Conservation (phyloP, 2,797 vertebrate species). For the Eupleurogrammus muticus region DNA sequence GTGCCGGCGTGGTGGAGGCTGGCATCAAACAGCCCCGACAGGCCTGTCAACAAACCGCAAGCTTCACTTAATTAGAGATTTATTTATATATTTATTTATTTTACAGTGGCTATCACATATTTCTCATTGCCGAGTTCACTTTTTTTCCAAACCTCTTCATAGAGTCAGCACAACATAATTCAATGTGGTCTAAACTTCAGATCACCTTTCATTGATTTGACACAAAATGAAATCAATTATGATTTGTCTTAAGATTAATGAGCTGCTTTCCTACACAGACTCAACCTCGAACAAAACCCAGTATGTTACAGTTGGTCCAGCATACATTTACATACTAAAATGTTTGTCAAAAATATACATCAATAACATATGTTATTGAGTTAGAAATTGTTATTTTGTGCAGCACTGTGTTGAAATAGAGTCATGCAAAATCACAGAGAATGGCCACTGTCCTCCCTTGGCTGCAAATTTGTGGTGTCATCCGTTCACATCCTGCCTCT, state of each 20-base stretch:
- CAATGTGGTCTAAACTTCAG: background rate
- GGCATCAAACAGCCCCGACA: slow-evolving; percentile 92
- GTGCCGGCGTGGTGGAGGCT: slow-evolving; percentile 90
- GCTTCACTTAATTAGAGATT: background rate
- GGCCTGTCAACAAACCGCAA: slow-evolving; percentile 78
- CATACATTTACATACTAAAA: too few relatives aligned
- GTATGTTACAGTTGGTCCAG: too few relatives aligned
- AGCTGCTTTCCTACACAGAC: too few relatives aligned
- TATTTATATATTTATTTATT: background rate
- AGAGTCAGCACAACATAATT: background rate
- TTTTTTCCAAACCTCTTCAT: background rate
- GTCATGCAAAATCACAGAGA: background rate
- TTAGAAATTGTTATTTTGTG: background rate
- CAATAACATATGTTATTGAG: background rate
- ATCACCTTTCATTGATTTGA: too few relatives aligned
- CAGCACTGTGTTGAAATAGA: background rate
- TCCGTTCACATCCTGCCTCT: background rate
- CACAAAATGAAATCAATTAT: too few relatives aligned
- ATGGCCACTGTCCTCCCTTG: background rate
- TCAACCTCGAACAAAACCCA: too few relatives aligned
- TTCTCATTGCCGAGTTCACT: background rate
- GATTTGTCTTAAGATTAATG: too few relatives aligned
- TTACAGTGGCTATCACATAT: background rate
- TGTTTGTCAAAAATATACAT: too few relatives aligned
- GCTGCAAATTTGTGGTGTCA: background rate